Evolutionary conservation across 2,888 invertebrate genomes (phyloP), one percentile per base, ranked within the genome.

Genomic region (Conomelus anceps): DNA sequence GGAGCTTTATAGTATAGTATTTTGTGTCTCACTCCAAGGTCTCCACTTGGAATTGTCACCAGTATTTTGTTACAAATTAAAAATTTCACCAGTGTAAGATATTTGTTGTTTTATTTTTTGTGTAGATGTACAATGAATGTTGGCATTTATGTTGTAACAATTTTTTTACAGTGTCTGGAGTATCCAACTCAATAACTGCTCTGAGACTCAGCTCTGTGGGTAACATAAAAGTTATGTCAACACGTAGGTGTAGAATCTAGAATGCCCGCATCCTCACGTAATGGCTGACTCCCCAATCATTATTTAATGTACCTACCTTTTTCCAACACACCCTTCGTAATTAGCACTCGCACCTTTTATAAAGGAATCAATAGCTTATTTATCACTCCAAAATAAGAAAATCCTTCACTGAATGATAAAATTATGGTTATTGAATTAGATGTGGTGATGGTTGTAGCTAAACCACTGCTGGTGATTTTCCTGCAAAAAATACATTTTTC

Each of bases 161-260:
- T 89, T 93, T 93, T 93, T 94, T 94, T 94, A 92, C 94, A 94
- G 94, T 94, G 92, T 93, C 94, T 93, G 94, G 94, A 93, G 94
- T 94, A 92, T 94, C 94, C 93, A 93, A 94, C 93, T 93, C 94
- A 93, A 92, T 92, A 92, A 92, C 92, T 91, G 93, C 92, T 92
- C 93, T 94, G 93, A 94, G 94, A 94, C 94, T 94, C 93, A 93
- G 93, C 92, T 94, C 94, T 94, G 94, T 94, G 94, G 93, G 94
- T 94, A 94, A 93, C 93, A 91, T 88, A 20, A 23, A 85, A 63
- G 63, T 7, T 63, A 63, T 63, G 63, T 63, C 63, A 63, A 63
- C 20, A 63, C 63, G n/a, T 63, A 63, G 63, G 63, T n/a, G 63
- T 63, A 63, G 63, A 63, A 63, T 63, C n/a, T 63, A 63, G 63